Evolutionary conservation across 2,113 vertebrate genomes (phyloP).

Genomic region (Dasyornis broadbenti): DNA sequence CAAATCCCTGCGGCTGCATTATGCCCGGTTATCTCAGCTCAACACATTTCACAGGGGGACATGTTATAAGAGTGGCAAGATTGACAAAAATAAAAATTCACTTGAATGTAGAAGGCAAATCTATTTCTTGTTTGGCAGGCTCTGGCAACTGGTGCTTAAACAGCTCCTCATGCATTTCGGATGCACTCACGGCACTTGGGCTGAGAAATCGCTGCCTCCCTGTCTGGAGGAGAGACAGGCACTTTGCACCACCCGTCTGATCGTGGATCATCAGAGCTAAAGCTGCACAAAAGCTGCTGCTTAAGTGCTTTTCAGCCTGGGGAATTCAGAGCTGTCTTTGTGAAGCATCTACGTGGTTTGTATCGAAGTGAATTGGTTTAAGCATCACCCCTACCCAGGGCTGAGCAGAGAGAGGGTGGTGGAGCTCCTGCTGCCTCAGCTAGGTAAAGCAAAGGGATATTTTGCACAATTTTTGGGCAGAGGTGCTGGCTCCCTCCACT

Average conservation of each 20-base stretch:
- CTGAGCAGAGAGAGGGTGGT: accelerated
- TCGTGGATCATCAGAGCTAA: background rate
- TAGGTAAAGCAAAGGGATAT: background rate
- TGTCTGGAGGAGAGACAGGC: background rate
- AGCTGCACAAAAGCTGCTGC: background rate
- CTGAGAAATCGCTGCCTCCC: background rate
- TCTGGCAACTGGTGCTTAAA: background rate
- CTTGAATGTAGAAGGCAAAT: conserved; percentile 5
- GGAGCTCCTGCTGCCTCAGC: background rate
- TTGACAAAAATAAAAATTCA: conserved; percentile 33
- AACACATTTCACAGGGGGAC: background rate
- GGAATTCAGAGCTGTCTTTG: background rate
- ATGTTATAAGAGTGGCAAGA: background rate
- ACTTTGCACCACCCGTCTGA: background rate
- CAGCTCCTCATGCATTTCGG: background rate
- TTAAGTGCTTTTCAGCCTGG: background rate
- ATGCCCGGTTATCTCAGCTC: conserved; percentile 16
- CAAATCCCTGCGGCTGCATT: background rate
- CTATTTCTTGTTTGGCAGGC: background rate
- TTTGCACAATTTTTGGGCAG: background rate
- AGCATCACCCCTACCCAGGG: accelerated
- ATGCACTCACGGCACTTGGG: background rate
- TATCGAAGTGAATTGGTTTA: accelerated
- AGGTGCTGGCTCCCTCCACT: background rate
- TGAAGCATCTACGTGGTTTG: accelerated